These are phyloP conservation scores for Strongylocentrotus purpuratus DNA, from an alignment of 35 echinoderm and acorn worm genomes.

Conservation along the genomic window DNA sequence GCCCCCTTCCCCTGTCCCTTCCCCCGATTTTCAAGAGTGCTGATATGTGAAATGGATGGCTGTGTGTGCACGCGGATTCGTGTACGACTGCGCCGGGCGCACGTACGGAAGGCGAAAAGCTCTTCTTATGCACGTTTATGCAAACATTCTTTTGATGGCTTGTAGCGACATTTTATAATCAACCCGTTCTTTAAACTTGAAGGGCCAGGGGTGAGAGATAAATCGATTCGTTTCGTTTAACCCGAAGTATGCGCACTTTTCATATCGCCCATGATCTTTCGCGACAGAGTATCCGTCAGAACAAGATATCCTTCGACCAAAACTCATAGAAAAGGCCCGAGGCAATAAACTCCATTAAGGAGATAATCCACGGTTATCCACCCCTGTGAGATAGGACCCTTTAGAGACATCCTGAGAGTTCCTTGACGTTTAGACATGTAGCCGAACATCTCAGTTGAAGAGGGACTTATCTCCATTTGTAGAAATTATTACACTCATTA, in stretches of 20 bases:
- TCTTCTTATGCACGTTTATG: neutral
- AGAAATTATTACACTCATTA: neutral
- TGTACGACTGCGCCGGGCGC: too few species aligned
- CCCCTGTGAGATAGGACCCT: neutral
- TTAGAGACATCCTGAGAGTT: neutral
- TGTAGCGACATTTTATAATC: neutral
- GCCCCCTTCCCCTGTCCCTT: too few species aligned
- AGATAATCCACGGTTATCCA: neutral
- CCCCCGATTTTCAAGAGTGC: too few species aligned
- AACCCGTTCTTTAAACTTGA: neutral
- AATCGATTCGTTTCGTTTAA: neutral
- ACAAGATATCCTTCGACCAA: neutral
- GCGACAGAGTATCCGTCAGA: neutral
- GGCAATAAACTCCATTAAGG: neutral
- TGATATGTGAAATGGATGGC: too few species aligned
- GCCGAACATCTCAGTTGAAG: neutral
- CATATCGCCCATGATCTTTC: neutral
- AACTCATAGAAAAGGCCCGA: neutral
- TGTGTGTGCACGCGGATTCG: too few species aligned
- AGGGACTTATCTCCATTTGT: neutral
- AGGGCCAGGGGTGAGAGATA: neutral
- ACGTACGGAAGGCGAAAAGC: too few species aligned
- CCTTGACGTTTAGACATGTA: neutral
- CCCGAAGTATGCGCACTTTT: constrained; percentile 2
- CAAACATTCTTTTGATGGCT: neutral